A percentile compares a stretch with the other conserved stretches of the same genome.
Evolutionary conservation across 2,797 vertebrate species (phyloP).

Genomic region (Chrosomus eos): DNA sequence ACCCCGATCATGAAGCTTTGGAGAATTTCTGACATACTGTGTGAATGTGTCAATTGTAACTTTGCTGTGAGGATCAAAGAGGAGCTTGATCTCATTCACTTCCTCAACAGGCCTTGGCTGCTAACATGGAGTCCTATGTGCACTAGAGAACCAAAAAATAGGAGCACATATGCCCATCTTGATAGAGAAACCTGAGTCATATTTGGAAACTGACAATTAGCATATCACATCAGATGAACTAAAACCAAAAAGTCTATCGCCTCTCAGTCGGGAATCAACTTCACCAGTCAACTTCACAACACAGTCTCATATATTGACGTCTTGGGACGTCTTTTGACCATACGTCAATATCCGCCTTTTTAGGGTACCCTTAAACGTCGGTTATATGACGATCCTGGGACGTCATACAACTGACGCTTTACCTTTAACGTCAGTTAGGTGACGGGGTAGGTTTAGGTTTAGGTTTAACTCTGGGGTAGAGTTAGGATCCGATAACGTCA

Average conservation of each 20-base stretch:
- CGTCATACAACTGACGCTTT: no score
- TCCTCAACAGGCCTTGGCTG: constrained; percentile 21
- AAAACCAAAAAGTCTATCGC: constrained; percentile 2
- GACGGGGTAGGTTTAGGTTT: no score
- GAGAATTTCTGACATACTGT: constrained; percentile 7
- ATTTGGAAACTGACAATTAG: background rate
- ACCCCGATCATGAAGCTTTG: background rate
- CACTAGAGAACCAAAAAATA: constrained; percentile 25
- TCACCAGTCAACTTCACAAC: no score
- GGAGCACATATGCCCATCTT: background rate
- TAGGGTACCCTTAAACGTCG: no score
- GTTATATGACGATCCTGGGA: no score
- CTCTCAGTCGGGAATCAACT: background rate
- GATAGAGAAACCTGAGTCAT: background rate
- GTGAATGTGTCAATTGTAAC: constrained; percentile 2
- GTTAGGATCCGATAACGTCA: no score
- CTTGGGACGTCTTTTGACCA: no score
- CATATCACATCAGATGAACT: constrained; percentile 23
- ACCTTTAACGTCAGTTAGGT: no score
- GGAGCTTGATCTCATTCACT: constrained; percentile 41
- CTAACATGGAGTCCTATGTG: background rate
- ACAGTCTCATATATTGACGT: no score
- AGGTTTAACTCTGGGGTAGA: no score
- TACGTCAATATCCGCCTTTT: no score
- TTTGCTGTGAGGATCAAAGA: constrained; percentile 23